phyloP scores from a whole-genome alignment of 2,888 invertebrate genomes.

The Temnothorax rugatulus region DNA sequence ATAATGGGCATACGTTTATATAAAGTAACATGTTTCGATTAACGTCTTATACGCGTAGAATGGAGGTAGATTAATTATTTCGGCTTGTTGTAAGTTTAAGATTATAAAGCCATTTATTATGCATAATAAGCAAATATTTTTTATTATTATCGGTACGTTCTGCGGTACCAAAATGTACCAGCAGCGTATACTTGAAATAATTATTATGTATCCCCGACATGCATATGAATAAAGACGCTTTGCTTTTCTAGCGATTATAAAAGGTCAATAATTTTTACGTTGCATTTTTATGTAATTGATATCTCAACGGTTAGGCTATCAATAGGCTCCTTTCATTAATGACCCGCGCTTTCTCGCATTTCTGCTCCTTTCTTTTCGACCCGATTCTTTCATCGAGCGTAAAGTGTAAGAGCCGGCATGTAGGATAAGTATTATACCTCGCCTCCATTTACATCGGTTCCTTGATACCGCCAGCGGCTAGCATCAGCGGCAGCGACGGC shows the following conservation, averaged over 20 bases:
- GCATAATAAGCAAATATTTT: constrained; percentile 23
- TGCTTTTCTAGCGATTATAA: not conserved
- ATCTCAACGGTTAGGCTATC: not conserved
- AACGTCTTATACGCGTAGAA: constrained; percentile 19
- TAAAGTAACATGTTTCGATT: constrained; percentile 23
- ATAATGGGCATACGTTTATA: constrained; percentile 42
- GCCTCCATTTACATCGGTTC: constrained; percentile 75
- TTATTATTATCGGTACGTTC: not conserved
- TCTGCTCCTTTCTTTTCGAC: not conserved
- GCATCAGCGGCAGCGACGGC: constrained; percentile 71
- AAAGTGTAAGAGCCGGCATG: constrained; percentile 56
- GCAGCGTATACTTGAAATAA: not conserved
- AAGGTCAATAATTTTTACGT: not conserved
- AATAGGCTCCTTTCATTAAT: not conserved
- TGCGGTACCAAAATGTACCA: not conserved
- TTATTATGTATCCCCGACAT: not conserved
- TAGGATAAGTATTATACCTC: constrained; percentile 66
- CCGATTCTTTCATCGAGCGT: constrained; percentile 34
- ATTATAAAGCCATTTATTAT: constrained; percentile 23
- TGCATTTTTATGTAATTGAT: not conserved
- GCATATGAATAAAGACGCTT: not conserved
- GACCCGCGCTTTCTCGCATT: not conserved
- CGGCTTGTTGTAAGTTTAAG: constrained; percentile 23
- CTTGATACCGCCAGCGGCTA: constrained; percentile 75
- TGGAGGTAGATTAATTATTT: constrained; percentile 35